These are phyloP conservation scores for Limnephilus auricula DNA, from an alignment of 2,888 invertebrate genomes.

Conservation along the genomic window DNA sequence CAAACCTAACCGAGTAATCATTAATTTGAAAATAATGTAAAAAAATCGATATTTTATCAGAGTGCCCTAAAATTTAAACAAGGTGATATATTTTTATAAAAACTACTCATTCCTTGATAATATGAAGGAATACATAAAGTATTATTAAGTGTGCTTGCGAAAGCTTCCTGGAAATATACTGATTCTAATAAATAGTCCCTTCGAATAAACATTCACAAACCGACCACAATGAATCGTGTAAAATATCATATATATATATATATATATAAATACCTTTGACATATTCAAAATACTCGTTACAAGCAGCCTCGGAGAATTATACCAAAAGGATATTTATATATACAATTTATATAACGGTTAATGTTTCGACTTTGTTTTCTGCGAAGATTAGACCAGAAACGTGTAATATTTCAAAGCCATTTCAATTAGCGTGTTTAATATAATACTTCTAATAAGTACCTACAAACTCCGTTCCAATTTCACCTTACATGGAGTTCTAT, in stretches of 20 bases:
- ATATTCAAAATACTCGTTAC: not conserved
- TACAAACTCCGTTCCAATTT: not conserved
- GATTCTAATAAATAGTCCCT: not conserved
- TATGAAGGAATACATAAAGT: not conserved
- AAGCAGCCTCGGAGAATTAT: not conserved
- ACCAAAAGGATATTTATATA: not conserved
- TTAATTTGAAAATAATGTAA: no score
- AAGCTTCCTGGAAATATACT: not conserved
- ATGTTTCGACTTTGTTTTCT: not conserved
- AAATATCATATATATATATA: no score
- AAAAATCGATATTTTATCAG: no score
- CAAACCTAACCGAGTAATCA: no score
- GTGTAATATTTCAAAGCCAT: not conserved
- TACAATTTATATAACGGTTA: not conserved
- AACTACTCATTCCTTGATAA: no score
- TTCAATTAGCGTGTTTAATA: not conserved
- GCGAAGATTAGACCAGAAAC: not conserved
- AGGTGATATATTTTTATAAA: no score
- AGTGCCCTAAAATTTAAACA: no score
- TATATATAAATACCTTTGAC: no score
- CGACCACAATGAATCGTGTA: not conserved
- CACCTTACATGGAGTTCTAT: slow-evolving; percentile 18
- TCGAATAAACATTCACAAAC: not conserved
- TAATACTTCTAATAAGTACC: not conserved
- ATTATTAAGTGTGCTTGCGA: not conserved